Evolutionary conservation across 2,113 vertebrate species (phyloP).

Genomic region (pig (Sus scrofa)): T2T-Sscrofa CM000827.6:76148001-76148500

Average conservation of each 20-base stretch:
- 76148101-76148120: neutral
- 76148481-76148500: neutral
- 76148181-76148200: neutral
- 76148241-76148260: neutral
- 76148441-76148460: neutral
- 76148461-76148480: neutral
- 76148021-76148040: neutral
- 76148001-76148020: neutral
- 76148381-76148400: neutral
- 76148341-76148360: neutral
- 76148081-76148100: neutral
- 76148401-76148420: neutral
- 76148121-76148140: neutral
- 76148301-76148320: neutral
- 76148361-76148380: neutral
- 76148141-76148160: neutral
- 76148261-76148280: neutral
- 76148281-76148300: neutral
- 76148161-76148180: neutral
- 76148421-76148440: neutral
- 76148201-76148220: neutral
- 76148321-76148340: neutral
- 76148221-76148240: neutral
- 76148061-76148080: neutral
- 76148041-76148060: neutral